phyloP scores from a whole-genome alignment of 2,888 invertebrate genomes.

The Ennomos quercinarius region DNA sequence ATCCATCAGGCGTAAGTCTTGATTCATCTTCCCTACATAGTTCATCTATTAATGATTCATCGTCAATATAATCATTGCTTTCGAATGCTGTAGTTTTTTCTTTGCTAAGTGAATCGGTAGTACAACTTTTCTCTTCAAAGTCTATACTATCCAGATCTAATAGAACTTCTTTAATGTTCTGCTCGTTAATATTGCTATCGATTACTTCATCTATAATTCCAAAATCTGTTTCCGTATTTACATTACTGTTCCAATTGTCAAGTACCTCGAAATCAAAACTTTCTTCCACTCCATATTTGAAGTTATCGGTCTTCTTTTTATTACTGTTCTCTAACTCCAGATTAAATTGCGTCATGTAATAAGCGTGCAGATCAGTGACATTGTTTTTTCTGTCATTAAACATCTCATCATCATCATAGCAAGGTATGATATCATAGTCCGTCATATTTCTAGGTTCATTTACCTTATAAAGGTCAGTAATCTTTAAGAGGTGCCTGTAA shows the following conservation, averaged over 20 bases:
- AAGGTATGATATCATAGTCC: constrained; percentile 73
- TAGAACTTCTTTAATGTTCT: constrained; percentile 78
- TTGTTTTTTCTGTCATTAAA: constrained; percentile 70
- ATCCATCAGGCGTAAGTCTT: constrained; percentile 67
- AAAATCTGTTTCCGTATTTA: constrained; percentile 58
- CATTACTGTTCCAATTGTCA: constrained; percentile 61
- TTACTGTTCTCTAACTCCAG: constrained; percentile 78
- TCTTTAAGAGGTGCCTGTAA: constrained; percentile 68
- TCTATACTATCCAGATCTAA: constrained; percentile 76
- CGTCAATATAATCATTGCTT: constrained; percentile 76
- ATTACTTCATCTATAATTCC: constrained; percentile 74
- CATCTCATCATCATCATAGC: constrained; percentile 70
- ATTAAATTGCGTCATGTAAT: constrained; percentile 82
- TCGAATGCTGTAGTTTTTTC: constrained; percentile 55
- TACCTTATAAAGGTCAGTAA: constrained; percentile 77
- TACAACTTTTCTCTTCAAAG: constrained; percentile 68
- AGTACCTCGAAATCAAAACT: constrained; percentile 78
- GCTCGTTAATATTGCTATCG: constrained; percentile 71
- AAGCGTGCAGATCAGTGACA: constrained; percentile 77
- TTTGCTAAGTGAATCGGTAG: constrained; percentile 51
- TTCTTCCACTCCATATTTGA: constrained; percentile 74
- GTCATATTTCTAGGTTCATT: constrained; percentile 78
- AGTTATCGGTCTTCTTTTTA: constrained; percentile 62
- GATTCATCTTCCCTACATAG: constrained; percentile 79
- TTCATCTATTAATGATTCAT: constrained; percentile 78